These are phyloP conservation scores for Parapristionchus giblindavisi DNA, from an alignment of 2,888 invertebrate genomes.

Conservation along the genomic window DNA sequence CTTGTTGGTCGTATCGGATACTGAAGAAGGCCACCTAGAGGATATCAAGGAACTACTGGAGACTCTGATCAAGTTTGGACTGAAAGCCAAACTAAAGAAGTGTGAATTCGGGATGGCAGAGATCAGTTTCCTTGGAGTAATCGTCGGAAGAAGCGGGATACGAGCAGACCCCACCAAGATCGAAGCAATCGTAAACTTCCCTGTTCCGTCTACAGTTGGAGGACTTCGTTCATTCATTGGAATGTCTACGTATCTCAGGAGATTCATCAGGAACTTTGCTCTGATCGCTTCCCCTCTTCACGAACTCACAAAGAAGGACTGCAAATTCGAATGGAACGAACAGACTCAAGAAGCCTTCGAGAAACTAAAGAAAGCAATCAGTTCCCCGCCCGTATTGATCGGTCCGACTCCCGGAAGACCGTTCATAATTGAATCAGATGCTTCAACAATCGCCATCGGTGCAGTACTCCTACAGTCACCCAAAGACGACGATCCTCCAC, in stretches of 20 bases:
- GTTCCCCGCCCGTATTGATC: no score
- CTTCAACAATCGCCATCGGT: constrained; percentile 41
- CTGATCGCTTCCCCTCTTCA: no score
- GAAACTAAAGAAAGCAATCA: no score
- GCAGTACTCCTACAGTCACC: constrained; percentile 40
- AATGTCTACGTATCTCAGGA: constrained; percentile 45
- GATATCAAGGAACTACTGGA: constrained; percentile 46
- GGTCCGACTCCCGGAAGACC: constrained; percentile 34
- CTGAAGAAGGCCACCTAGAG: constrained; percentile 44
- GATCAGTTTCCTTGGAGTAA: constrained; percentile 48
- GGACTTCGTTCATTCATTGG: constrained; percentile 47
- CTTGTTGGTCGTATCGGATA: constrained; percentile 40
- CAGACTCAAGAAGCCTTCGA: constrained; percentile 41
- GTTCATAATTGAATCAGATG: constrained; percentile 44
- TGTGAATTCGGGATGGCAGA: constrained; percentile 46
- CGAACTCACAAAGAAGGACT: constrained; percentile 45
- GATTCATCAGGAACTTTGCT: constrained; percentile 47
- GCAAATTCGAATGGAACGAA: constrained; percentile 33
- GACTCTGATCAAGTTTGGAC: constrained; percentile 38
- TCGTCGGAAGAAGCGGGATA: constrained; percentile 46
- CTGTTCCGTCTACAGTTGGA: constrained; percentile 39
- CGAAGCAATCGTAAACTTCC: constrained; percentile 39
- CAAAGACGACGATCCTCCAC: no score
- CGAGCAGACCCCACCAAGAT: constrained; percentile 46
- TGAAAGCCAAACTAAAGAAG: no score